phyloP scores from a whole-genome alignment of 2,797 vertebrate genomes.

The Hephaestus fuliginosus region DNA sequence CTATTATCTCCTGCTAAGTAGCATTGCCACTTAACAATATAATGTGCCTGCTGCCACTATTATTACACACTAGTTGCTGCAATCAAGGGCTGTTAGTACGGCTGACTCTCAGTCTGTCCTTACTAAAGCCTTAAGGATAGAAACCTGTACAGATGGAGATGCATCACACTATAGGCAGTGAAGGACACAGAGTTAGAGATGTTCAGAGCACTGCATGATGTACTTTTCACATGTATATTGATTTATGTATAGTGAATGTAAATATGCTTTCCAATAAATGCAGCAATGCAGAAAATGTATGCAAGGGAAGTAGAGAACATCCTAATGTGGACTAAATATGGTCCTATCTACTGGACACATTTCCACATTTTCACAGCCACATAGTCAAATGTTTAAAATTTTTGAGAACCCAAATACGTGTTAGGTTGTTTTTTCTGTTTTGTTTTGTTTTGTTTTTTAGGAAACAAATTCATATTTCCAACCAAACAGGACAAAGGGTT shows the following conservation, averaged over 20 bases:
- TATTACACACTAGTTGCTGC: slow-evolving; percentile 52
- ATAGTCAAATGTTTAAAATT: not conserved
- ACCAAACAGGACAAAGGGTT: not conserved
- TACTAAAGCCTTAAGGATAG: slow-evolving; percentile 20
- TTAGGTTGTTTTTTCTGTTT: no score
- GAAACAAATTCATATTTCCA: not conserved
- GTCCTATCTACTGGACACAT: not conserved
- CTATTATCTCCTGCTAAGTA: slow-evolving; percentile 64
- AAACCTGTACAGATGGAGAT: slow-evolving; percentile 23
- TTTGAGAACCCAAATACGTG: not conserved
- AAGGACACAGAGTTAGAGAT: slow-evolving; percentile 28
- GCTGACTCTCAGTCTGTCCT: slow-evolving; percentile 43
- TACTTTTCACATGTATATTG: slow-evolving; percentile 18
- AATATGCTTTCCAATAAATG: slow-evolving; percentile 9
- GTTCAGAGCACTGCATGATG: not conserved
- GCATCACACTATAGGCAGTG: slow-evolving; percentile 28
- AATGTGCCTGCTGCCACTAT: slow-evolving; percentile 59
- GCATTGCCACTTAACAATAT: slow-evolving; percentile 61
- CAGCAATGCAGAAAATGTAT: not conserved
- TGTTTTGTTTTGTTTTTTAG: not conserved
- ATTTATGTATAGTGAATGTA: slow-evolving; percentile 33
- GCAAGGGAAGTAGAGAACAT: not conserved
- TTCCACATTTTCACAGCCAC: not conserved
- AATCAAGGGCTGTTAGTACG: slow-evolving; percentile 46
- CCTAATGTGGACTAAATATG: not conserved